Conservation (phyloP, 2,113 vertebrate genomes). For the Anser brachyrhynchus region DNA sequence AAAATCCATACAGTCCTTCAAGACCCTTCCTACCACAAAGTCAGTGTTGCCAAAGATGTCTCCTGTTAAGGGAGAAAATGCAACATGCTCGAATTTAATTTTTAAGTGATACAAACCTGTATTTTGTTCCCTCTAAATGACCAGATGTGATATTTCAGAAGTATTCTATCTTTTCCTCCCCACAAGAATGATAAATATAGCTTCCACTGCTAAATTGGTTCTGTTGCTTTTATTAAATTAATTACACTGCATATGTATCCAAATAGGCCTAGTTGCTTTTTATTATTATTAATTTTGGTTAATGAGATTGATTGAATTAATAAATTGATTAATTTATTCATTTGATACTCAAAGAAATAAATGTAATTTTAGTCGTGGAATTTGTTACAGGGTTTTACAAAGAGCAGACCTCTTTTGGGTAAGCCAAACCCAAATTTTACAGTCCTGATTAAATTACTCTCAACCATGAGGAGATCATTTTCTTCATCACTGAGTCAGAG, state of each 20-base stretch:
- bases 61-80: neutral
- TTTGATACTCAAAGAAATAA: neutral
- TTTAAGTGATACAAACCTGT: neutral
- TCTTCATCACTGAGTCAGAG: constrained; percentile 14
- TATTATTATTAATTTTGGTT: neutral
- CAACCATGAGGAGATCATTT: neutral
- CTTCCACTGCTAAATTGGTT: neutral
- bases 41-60: neutral
- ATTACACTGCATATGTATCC: neutral
- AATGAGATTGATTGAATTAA: neutral
- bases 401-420: neutral
- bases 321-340: too few relatives aligned
- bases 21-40: neutral
- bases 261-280: neutral
- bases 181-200: neutral
- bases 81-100: neutral
- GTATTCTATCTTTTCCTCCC: neutral
- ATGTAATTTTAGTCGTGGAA: neutral
- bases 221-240: neutral
- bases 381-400: neutral
- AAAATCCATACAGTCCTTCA: neutral
- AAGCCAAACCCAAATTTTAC: neutral
- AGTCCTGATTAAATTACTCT: neutral
- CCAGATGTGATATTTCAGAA: neutral
- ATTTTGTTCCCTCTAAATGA: neutral